Conservation (phyloP, 2,113 vertebrate genomes). For the Cepphus grylle region DNA sequence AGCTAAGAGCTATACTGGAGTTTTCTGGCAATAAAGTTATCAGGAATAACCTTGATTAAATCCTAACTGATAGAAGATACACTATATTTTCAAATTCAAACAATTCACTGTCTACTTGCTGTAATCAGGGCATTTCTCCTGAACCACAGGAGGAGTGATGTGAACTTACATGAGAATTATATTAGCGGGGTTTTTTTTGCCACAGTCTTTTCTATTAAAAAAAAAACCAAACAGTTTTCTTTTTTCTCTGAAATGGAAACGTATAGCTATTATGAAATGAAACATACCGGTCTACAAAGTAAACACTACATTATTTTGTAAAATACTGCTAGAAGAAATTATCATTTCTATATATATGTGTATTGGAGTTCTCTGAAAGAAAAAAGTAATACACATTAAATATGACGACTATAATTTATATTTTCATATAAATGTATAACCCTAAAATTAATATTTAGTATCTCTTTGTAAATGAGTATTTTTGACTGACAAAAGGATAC, state of each 20-base stretch:
- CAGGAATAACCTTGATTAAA: background rate
- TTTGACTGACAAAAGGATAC: background rate
- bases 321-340: background rate
- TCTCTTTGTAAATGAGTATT: background rate
- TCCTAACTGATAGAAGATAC: background rate
- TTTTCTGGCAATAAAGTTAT: background rate
- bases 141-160: background rate
- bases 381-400: background rate
- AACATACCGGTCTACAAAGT: background rate
- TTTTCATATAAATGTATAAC: background rate
- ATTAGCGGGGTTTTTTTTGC: background rate
- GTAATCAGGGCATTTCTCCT: background rate
- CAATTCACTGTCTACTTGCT: background rate
- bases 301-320: background rate
- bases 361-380: background rate
- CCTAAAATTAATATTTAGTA: background rate
- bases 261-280: background rate
- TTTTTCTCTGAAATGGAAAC: background rate
- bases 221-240: background rate
- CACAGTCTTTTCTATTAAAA: background rate
- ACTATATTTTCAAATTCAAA: background rate
- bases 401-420: background rate
- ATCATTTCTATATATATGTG: background rate
- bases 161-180: background rate
- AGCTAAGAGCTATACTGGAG: background rate